phyloP scores from a whole-genome alignment of 2,888 invertebrate species.

The Philopedon plagiatum region DNA sequence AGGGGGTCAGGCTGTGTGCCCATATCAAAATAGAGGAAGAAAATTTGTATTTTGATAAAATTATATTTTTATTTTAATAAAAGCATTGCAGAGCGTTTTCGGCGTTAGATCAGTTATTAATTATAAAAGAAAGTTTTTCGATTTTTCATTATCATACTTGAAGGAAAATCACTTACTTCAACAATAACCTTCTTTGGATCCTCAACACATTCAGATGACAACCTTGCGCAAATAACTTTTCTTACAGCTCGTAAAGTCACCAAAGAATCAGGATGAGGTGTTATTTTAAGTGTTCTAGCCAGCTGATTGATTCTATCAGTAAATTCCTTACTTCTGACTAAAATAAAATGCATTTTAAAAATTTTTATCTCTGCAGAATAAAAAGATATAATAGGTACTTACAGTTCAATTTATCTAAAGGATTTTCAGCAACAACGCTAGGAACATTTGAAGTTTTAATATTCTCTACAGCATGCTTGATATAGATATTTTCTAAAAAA shows the following conservation, averaged over 20 bases:
- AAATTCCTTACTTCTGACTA: constrained; percentile 88
- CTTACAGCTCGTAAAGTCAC: constrained; percentile 80
- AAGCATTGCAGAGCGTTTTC: too few species aligned
- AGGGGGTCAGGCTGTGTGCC: too few species aligned
- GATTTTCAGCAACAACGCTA: constrained; percentile 84
- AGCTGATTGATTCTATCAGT: constrained; percentile 85
- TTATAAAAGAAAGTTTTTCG: too few species aligned
- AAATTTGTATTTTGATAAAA: too few species aligned
- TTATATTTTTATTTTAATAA: too few species aligned
- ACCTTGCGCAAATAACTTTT: constrained; percentile 73
- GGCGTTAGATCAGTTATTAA: too few species aligned
- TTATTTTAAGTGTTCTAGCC: constrained; percentile 84
- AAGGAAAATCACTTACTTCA: constrained; percentile 51
- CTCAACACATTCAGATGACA: constrained; percentile 74
- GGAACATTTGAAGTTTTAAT: constrained; percentile 76
- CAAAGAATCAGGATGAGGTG: constrained; percentile 86
- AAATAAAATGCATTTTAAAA: constrained; percentile 70
- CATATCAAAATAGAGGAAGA: too few species aligned
- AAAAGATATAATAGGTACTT: constrained; percentile 68
- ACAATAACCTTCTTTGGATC: constrained; percentile 71
- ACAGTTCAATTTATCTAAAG: constrained; percentile 90
- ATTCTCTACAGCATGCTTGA: constrained; percentile 76
- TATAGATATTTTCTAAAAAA: constrained; percentile 79
- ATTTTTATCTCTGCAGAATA: constrained; percentile 56
- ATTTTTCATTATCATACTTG: too few species aligned